Evolutionary conservation across 2,888 invertebrate genomes (phyloP), one percentile per base, ranked within the genome.

Genomic region (Microplitis manilae): DNA sequence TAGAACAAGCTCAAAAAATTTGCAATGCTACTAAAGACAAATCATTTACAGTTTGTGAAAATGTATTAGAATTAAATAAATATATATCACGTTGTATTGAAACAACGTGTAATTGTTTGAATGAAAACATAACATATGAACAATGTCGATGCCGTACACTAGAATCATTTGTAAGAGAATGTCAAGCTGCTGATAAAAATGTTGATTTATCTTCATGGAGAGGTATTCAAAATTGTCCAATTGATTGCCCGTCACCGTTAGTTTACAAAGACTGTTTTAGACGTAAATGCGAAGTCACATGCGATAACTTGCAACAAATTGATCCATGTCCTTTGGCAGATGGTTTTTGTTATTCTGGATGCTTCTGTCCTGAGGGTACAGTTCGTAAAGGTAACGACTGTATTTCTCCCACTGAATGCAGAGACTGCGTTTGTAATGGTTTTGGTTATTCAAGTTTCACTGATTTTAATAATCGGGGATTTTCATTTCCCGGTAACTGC

Each of bases 401-500:
- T 85, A 92, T 96, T 6, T 91, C 92, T 76, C 93, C 95, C 0
- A 91, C 92, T 0, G 94, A 94, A 77, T 96, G 96, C 85, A 92
- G 94, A 75, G 95, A 96, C 87, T 96, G 96, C 91, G 89, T 93
- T 91, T 93, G 91, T 79, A 93, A 94, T 82, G 94, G 95, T 0
- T 92, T 94, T 79, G 96, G 96, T 0, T 93, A 95, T 72, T 94
- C 96, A 0, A 95, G 96, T 85, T 96, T 95, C 89, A 92, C 94
- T 77, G 95, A 95, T 40, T 98, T 96, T 86, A 97, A 97, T 87
- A 93, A 94, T 20, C 93, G 92, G 79, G 94, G 95, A 84, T 94
- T 95, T 83, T 95, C 95, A 0, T 95, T 95, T 88, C 93, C 94
- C 81, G 96, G 96, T 5, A 96, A 96, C 88, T 97, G 97, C 88